These are phyloP conservation scores for Toxonevra muliebris DNA, from an alignment of 2,888 invertebrate species.

Conservation along the genomic window DNA sequence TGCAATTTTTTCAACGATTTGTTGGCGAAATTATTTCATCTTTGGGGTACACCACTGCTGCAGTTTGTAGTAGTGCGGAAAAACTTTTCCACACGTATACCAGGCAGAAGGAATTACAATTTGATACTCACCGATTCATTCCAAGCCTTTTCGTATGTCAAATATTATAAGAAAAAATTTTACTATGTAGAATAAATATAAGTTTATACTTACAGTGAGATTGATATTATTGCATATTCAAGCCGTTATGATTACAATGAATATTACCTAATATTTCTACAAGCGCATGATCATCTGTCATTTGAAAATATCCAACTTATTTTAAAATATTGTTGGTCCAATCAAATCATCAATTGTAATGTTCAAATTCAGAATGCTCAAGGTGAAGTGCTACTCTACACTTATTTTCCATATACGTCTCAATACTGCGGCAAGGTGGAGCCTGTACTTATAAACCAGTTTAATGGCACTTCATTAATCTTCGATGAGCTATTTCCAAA, in stretches of 20 bases:
- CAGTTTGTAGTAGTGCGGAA: background rate
- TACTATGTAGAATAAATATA: background rate
- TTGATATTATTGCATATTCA: too few species aligned
- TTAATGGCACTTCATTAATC: slow-evolving; percentile 36
- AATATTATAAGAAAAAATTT: background rate
- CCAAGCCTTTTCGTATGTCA: slow-evolving; percentile 49
- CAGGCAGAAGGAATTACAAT: background rate
- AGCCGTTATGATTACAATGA: too few species aligned
- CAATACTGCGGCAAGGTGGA: slow-evolving; percentile 37
- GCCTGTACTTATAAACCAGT: slow-evolving; percentile 42
- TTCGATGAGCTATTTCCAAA: slow-evolving; percentile 38
- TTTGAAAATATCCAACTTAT: slow-evolving; percentile 48
- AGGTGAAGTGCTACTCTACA: slow-evolving; percentile 49
- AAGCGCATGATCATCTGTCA: too few species aligned
- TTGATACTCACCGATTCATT: slow-evolving; percentile 48
- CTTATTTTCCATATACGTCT: slow-evolving; percentile 49
- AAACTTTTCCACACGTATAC: background rate
- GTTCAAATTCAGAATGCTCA: slow-evolving; percentile 48
- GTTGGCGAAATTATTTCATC: slow-evolving; percentile 6
- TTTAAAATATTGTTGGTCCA: slow-evolving; percentile 53
- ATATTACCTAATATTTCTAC: slow-evolving; percentile 51
- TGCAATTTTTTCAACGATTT: slow-evolving; percentile 14
- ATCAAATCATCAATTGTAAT: slow-evolving; percentile 54
- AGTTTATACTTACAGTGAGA: too few species aligned
- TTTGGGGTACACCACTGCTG: slow-evolving; percentile 2